Conservation (phyloP, 2,888 invertebrate species). For the Galeopsomyia nigrocyanea region DNA sequence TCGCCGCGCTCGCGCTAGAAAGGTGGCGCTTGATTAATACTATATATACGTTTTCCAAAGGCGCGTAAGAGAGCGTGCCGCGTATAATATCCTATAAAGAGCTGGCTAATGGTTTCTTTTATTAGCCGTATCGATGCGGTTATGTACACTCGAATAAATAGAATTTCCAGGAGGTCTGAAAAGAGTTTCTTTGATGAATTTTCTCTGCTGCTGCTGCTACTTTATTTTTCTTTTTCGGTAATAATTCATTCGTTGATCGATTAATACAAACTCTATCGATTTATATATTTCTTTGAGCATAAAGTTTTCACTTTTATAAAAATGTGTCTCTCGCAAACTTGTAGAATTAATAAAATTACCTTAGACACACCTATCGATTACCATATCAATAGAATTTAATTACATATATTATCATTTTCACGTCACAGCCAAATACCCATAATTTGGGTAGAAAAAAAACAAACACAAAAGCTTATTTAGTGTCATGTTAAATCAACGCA, state of each 20-base stretch:
- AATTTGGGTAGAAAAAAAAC: conserved; percentile 2
- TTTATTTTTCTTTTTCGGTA: too few species aligned
- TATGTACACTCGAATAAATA: conserved; percentile 19
- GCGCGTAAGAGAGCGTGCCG: not conserved
- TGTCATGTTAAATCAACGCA: conserved; percentile 20
- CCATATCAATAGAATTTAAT: not conserved
- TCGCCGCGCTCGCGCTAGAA: conserved; percentile 13
- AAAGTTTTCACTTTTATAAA: not conserved
- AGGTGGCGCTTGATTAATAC: conserved; percentile 37
- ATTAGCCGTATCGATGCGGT: not conserved
- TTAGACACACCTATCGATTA: not conserved
- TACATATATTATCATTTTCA: not conserved
- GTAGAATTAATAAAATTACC: not conserved
- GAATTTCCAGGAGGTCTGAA: conserved; percentile 4
- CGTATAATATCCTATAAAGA: conserved; percentile 17
- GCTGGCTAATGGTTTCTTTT: conserved; percentile 23
- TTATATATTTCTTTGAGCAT: not conserved
- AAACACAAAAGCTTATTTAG: not conserved
- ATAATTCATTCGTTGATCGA: too few species aligned
- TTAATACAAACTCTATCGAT: not conserved
- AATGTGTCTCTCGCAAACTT: not conserved
- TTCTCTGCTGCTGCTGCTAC: conserved; percentile 5
- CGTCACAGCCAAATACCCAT: not conserved
- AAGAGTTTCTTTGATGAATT: not conserved
- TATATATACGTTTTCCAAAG: not conserved